Evolutionary conservation across 1,140 invertebrate genomes (phyloP).

Genomic region (Popillia japonica): DNA sequence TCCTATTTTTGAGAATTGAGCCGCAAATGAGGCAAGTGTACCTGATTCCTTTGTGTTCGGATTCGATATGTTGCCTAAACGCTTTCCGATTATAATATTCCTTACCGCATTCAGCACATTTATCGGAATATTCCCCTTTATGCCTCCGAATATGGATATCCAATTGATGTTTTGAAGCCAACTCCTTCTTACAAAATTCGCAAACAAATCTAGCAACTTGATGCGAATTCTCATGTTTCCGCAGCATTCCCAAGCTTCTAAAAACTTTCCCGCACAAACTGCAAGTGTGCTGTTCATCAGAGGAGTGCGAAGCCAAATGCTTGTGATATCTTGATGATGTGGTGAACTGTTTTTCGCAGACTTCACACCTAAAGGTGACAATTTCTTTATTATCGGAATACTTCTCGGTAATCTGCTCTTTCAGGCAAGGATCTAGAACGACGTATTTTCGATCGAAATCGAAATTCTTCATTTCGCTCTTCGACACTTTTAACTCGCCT

Average conservation of each 20-base stretch:
- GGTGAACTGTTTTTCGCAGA: neutral
- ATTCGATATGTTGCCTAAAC: conserved; percentile 35
- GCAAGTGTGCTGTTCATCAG: conserved; percentile 48
- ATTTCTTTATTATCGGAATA: neutral
- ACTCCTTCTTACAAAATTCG: conserved; percentile 24
- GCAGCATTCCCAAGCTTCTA: neutral
- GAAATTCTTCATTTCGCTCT: neutral
- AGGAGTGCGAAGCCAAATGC: conserved; percentile 47
- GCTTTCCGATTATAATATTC: conserved; percentile 33
- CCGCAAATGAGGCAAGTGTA: conserved; percentile 38
- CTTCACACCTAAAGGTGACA: neutral
- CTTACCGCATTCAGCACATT: conserved; percentile 31
- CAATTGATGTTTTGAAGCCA: conserved; percentile 21
- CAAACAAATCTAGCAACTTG: conserved; percentile 9
- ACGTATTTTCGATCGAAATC: conserved; percentile 4
- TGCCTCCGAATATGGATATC: conserved; percentile 11
- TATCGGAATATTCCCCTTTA: conserved; percentile 10
- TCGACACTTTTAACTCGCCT: neutral
- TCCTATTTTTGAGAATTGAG: neutral
- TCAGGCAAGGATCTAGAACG: neutral
- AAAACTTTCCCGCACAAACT: conserved; percentile 44
- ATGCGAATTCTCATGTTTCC: neutral
- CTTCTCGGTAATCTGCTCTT: neutral
- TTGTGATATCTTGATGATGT: conserved; percentile 4
- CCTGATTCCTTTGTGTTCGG: conserved; percentile 35